Base-by-base conservation (phyloP, 1,140 invertebrate species). In the Lucilia cuprina region DNA sequence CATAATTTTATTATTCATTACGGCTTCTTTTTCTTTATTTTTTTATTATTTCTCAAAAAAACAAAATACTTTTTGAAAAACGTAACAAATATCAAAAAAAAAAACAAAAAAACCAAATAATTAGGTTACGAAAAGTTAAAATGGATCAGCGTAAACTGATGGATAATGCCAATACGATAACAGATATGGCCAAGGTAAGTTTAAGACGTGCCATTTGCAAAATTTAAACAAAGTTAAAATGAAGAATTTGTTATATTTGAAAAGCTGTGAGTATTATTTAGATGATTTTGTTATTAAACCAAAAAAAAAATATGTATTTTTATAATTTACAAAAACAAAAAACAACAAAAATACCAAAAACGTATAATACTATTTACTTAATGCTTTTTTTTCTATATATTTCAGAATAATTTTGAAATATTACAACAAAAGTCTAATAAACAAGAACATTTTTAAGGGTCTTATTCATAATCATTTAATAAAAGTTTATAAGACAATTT, bases 111-210 rank as follows among this genome's bases (percentile, higher is more conserved):
- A 41, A 41, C 41, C 41, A 41, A 77, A 50, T 17, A 82, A 60
- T 74, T 86, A 99, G 98, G 92, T 95, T 99, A 92, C 94, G 98
- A 91, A 98, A 99, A 94, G 98, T 99, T 60, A 99, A 99, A 94
- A 99, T 99, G 97, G 98, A 99, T 94, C 99, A 99, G 94, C 94
- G 99, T 92, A 99, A 99, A 93, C 92, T 99, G 87, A 98, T 98
- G 95, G 99, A 99, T 92, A 99, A 99, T 92, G 97, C 98, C 87
- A 99, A 99, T 90, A 99, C 98, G 82, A 97, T 99, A 91, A 99
- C 98, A 82, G 99, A 99, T 92, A 99, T 99, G 97, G 98, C 98
- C 88, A 99, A 99, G 95, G 99, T 99, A 95, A 93, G 92, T 90
- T 60, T 14, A 0, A n/a, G 14, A n/a, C n/a, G n/a, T 60, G 14